Evolutionary conservation across 2,888 invertebrate genomes (phyloP), one percentile per base, ranked within the genome.

Genomic region (Microdon myrmicae): DNA sequence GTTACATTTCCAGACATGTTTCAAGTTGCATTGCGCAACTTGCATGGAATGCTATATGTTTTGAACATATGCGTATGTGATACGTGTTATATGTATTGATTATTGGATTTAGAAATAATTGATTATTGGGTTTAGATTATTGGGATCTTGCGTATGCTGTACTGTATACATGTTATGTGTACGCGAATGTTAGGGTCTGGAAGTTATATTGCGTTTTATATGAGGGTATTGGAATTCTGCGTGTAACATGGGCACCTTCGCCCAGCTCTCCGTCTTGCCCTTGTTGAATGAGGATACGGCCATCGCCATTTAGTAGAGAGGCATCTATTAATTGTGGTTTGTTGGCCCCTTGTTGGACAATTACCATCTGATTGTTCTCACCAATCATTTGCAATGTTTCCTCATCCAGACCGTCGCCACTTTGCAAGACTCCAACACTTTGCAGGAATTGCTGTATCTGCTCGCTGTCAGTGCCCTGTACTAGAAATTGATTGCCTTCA

Each of bases 331-430:
- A 67, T 68, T 81, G 81, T 9, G 79, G 76, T 58, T 80, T 80
- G 68, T 79, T 78, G 68, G 79, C 79, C 48, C 79, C 79, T 23
- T 78, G 79, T 58, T 79, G 79, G 9, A 81, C 81, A 13, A 80
- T 75, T 3, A 80, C 78, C 74, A 80, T 81, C 69, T 81, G 81
- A 58, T 75, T 79, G 64, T 75, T 78, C 28, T 80, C 80, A 25
- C 78, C 79, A 71, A 81, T 78, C 80, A 80, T 81, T 71, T 80
- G 80, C 2, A 80, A 68, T 3, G 80, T 79, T 68, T 80, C 80
- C 23, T 79, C 81, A 43, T 79, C 79, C 1, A 80, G 67, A 7
- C 79, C 76, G 16, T 81, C 81, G 16, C 80, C 80, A 7, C 77
- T 73, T 35, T 80, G 80, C 28, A 80, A 39, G 1, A 80, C 79